phyloP scores from a whole-genome alignment of 2,888 invertebrate genomes.

The Tetheella fluctuosa region DNA sequence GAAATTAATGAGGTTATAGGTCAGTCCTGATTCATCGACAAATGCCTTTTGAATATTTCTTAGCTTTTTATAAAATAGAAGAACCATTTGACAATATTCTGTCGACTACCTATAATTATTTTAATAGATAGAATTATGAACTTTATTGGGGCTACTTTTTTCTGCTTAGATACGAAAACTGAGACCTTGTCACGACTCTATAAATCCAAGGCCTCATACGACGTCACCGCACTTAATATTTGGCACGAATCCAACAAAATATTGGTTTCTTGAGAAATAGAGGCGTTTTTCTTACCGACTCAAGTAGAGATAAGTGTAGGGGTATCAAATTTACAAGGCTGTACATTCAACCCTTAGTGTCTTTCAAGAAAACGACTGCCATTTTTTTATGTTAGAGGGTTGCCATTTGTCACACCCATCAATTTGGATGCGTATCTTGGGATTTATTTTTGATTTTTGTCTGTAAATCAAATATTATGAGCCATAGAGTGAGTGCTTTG shows the following conservation, averaged over 20 bases:
- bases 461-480: background rate
- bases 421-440: background rate
- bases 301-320: constrained; percentile 4
- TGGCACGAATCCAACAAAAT: constrained; percentile 21
- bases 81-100: too few relatives aligned
- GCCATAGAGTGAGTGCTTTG: background rate
- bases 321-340: constrained; percentile 3
- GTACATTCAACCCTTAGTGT: background rate
- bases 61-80: background rate
- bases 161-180: background rate
- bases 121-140: background rate
- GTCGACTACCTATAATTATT: too few relatives aligned
- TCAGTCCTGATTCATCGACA: background rate
- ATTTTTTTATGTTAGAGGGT: too few relatives aligned
- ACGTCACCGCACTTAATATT: background rate
- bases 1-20: background rate
- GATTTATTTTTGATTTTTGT: background rate
- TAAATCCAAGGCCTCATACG: background rate
- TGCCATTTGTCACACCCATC: background rate
- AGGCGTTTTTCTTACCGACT: constrained; percentile 7
- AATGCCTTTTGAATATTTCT: background rate
- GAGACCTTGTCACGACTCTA: constrained; percentile 1
- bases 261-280: background rate
- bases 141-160: background rate
- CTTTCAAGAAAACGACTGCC: background rate